Base-by-base conservation (phyloP, 2,888 invertebrate genomes). In the Pilophorus perplexus region DNA sequence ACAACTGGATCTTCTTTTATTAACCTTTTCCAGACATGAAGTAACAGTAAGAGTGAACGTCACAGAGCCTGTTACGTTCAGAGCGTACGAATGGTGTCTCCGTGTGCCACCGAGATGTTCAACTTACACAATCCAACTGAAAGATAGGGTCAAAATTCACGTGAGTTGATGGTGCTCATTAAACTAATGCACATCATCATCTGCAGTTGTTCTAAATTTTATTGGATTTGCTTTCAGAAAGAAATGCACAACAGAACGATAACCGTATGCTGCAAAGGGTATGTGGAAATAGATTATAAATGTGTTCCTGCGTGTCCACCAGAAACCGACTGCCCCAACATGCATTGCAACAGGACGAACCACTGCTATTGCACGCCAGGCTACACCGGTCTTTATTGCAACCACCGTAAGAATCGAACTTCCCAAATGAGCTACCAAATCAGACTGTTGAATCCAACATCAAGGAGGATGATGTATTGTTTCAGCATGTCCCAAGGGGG, bases 51-150 rank as follows among this genome's bases (percentile, higher is more conserved):
- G 62, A 37, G 71, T 72, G 28, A 67, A 70, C 16, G 68, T 72
- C 44, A 71, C 71, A 40, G 72, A 72, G 28, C 73, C 73, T 2
- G 71, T 72, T 22, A 72, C 71, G 3, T 70, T 70, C 54, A 67
- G 71, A 18, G 70, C 70, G 20, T 72, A 73, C 70, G 71, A 71
- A 8, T 73, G 73, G 73, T 73, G 73, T 50, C 67, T 73, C 25
- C 69, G 70, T 14, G 72, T 73, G 0, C 73, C 73, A 0, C 73
- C 73, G n/a, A 68, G 73, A n/a, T 73, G 73, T 50, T 71, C 72
- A 38, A 71, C 71, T 55, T 72, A 72, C 69, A 71, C 68, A 3
- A 67, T 70, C 1, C 71, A 72, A 52, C 69, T 72, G 64, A 69
- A 70, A 57, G 71, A 73, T 33, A 69, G 71, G 6, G 62, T 70